Conservation (phyloP, 2,113 vertebrate species). For the Corythaixoides concolor region DNA sequence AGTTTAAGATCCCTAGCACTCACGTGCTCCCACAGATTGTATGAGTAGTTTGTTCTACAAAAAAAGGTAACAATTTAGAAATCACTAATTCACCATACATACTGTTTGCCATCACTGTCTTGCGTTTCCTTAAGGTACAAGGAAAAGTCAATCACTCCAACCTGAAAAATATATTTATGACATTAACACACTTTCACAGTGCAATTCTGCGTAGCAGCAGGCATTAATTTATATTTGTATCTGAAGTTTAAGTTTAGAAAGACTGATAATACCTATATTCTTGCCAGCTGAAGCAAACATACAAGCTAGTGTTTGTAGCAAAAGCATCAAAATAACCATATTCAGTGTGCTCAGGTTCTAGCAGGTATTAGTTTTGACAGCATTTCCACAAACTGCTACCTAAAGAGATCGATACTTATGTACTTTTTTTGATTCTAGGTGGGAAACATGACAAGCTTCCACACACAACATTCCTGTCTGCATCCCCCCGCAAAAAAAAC, state of each 20-base stretch:
- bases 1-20: not conserved
- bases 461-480: no score
- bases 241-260: not conserved
- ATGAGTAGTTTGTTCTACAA: not conserved
- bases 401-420: not conserved
- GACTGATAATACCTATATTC: not conserved
- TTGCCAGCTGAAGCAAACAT: not conserved
- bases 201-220: not conserved
- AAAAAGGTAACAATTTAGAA: not conserved
- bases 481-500: no score
- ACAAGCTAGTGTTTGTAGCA: not conserved
- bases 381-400: not conserved
- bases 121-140: conserved; percentile 92
- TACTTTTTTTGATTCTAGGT: not conserved
- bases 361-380: not conserved
- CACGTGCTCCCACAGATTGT: not conserved
- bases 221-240: not conserved
- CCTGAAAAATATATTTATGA: conserved; percentile 74
- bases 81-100: conserved; percentile 59
- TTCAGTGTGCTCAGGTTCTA: not conserved
- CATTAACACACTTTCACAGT: not conserved
- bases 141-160: conserved; percentile 96
- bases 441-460: not conserved
- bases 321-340: not conserved
- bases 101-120: conserved; percentile 87